Conservation (phyloP, 2,113 vertebrate species). For the Benthochromis sp. region DNA sequence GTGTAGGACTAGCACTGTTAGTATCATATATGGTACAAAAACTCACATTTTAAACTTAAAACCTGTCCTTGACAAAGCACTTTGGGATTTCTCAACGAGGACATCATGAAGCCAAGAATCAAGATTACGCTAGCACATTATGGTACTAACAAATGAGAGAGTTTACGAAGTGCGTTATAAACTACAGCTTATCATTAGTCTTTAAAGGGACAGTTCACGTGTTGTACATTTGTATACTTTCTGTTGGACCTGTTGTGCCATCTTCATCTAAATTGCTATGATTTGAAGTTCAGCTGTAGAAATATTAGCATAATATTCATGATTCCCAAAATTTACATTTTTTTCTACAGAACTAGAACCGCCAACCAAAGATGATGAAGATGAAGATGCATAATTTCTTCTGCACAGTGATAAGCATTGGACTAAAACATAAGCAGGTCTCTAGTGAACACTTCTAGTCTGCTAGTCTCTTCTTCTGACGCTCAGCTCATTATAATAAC, state of each 20-base stretch:
- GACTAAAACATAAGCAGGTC: not conserved
- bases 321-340: fast-evolving
- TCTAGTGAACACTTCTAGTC: not conserved
- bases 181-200: not conserved
- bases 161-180: not conserved
- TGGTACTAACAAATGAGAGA: not conserved
- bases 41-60: not conserved
- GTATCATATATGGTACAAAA: not conserved
- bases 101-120: not conserved
- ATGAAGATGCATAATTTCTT: not conserved
- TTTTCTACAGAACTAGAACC: not conserved
- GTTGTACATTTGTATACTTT: not conserved
- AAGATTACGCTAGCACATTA: not conserved
- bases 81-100: not conserved
- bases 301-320: not conserved
- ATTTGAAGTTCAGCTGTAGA: not conserved
- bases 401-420: not conserved
- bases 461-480: not conserved
- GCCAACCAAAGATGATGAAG: not conserved
- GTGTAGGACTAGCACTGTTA: not conserved
- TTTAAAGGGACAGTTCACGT: fast-evolving
- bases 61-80: not conserved
- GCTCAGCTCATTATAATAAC: not conserved
- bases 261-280: not conserved
- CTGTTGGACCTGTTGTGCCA: not conserved